Evolutionary conservation across 2,888 invertebrate species (phyloP).

Genomic region (Idaea biselata): DNA sequence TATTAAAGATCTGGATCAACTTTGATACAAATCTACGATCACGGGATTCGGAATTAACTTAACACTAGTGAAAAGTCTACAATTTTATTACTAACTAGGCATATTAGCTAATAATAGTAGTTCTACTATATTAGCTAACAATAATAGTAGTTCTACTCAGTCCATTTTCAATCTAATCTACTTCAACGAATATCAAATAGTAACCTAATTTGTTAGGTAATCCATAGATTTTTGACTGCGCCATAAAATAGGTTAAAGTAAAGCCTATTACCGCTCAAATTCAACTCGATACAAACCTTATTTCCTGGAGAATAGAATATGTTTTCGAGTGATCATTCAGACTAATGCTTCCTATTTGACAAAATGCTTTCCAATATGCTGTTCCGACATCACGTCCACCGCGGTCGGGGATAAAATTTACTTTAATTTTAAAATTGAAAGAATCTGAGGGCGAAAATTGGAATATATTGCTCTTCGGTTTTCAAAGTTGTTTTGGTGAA

Average conservation of each 20-base stretch:
- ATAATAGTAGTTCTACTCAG: background rate
- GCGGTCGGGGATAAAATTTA: background rate
- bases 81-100: no score
- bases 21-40: no score
- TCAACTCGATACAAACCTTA: background rate
- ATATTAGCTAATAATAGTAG: no score
- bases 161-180: background rate
- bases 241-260: background rate
- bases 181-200: background rate
- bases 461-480: background rate
- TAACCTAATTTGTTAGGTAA: background rate
- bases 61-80: no score
- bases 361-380: constrained; percentile 1
- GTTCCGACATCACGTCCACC: background rate
- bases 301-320: background rate
- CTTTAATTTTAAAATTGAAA: background rate
- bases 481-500: background rate
- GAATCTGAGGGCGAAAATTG: background rate
- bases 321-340: background rate
- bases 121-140: no score
- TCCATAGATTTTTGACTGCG: background rate
- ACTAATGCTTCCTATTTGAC: constrained; percentile 2
- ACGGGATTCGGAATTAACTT: no score
- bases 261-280: background rate
- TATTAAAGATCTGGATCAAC: no score